Evolutionary conservation across 1,140 invertebrate genomes (phyloP), one percentile per base, ranked within the genome.

Genomic region (Planococcus citri): DNA sequence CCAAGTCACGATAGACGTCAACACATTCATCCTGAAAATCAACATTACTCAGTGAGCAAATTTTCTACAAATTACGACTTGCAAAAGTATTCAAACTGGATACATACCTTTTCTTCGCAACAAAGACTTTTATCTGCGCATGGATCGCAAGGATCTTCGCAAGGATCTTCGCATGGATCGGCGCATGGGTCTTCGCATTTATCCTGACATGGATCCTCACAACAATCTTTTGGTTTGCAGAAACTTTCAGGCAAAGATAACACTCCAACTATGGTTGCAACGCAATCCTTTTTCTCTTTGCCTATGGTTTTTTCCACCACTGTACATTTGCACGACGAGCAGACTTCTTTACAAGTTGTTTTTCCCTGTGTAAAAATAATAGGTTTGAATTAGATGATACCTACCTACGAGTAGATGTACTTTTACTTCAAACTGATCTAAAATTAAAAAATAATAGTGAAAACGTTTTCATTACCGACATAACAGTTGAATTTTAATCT

Each of bases 301-400:
- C n/a, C n/a, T 14, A 64, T 64, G 10, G 60, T 10, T 21, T 64
- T 64, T 27, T 64, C 60, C 20, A 25, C 17, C 4, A 64, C 22
- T 10, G 22, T 64, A 17, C 60, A 64, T 17, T 64, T 64, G 17
- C 60, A 64, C 8, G 21, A 17, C 10, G 60, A 64, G 22, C 22
- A 24, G 17, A 64, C 60, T 25, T 64, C 60, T 64, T 64, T 64
- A 20, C 60, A 64, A 2, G 60, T 64, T 4, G 60, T 64, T 25
- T 64, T 64, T 24, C 60, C 60, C 21, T 64, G 10, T 64, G 25
- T 9, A 27, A 64, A 64, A 33, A n/a, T n/a, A n/a, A n/a, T n/a
- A n/a, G n/a, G n/a, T n/a, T 33, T 33, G 12, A 6, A 33, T 33
- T 33, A 33, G 29, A n/a, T n/a, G n/a, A n/a, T 33, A 33, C 12